Conservation (phyloP, 1,140 invertebrate species). For the Venustaconcha ellipsiformis region DNA sequence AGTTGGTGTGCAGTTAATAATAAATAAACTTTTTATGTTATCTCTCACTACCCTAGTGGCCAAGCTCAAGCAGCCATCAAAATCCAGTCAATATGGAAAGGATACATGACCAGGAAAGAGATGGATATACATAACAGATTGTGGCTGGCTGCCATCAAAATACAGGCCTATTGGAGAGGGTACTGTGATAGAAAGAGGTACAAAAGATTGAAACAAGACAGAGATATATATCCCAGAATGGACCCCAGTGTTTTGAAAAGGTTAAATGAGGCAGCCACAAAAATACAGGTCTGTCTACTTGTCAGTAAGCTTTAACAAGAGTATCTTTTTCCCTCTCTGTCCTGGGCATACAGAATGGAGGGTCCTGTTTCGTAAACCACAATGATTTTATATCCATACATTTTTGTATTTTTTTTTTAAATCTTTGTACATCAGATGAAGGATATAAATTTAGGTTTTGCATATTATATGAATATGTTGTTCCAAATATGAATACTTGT, state of each 20-base stretch:
- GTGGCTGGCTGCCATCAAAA: slow-evolving; percentile 34
- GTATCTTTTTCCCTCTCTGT: too few relatives aligned
- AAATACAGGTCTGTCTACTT: slow-evolving; percentile 40
- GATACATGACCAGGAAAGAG: neutral
- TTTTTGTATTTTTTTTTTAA: too few relatives aligned
- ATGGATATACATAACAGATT: slow-evolving; percentile 2
- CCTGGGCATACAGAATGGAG: too few relatives aligned
- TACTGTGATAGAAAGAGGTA: slow-evolving; percentile 28
- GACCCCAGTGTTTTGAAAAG: slow-evolving; percentile 34
- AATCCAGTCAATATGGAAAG: slow-evolving; percentile 8
- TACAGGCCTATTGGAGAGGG: slow-evolving; percentile 49
- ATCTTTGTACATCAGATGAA: too few relatives aligned
- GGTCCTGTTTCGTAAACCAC: too few relatives aligned
- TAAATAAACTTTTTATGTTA: too few relatives aligned
- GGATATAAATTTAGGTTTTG: too few relatives aligned
- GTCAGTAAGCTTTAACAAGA: neutral
- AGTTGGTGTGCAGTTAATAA: too few relatives aligned
- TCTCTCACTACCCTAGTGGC: too few relatives aligned
- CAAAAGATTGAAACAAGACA: neutral
- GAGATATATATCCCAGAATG: neutral
- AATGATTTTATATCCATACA: too few relatives aligned
- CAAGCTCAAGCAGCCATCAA: neutral
- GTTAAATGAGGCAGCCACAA: slow-evolving; percentile 38
- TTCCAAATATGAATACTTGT: too few relatives aligned
- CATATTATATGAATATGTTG: too few relatives aligned